Base-by-base conservation (phyloP, 2,888 invertebrate species). In the Platycheirus albimanus region DNA sequence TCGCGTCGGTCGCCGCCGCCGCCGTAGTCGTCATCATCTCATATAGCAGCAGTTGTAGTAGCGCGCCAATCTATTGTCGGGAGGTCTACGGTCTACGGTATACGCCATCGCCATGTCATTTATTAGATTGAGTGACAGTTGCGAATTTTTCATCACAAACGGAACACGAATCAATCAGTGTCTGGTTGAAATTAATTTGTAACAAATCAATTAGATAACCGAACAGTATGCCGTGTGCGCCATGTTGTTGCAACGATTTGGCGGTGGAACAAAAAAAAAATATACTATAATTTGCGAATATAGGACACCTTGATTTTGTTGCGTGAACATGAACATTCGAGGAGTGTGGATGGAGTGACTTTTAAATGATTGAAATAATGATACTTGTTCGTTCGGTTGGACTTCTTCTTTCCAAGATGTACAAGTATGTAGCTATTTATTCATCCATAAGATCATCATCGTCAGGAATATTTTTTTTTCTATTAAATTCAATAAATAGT, bases 181-280 rank as follows among this genome's bases (percentile, higher is more conserved):
- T 81, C 77, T 24, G 49, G 24, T 51, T 33, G 33, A 63, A 81
- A 81, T 81, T 71, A 71, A 70, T 77, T 81, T 81, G 54, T 49
- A 71, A 72, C 77, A 81, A 81, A 77, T 81, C 77, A 81, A 81
- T 81, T 77, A 77, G 71, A 66, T 71, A 71, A 66, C 58, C 64
- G 4, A 24, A 19, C 2, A 11, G n/a, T 5, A 13, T 28, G 10
- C n/a, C 24, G 24, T 19, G 11, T 19, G 11, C 10, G 17, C 7
- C 17, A 8, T 54, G n/a, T 56, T 38, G 36, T 36, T 20, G 28
- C 28, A 61, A 13, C 0, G 43, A n/a, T 61, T 61, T 45, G 24
- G 30, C 30, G 19, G 30, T 43, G 30, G 6, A 28, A 7, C 8
- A 2, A 5, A 41, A 28, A 33, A 7, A 2, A 6, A 8, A 43